A percentile compares a stretch with the other conserved stretches of the same genome.
Conservation (phyloP, 64 coral and sea anemone genomes). For the Pocillopora damicornis region DNA sequence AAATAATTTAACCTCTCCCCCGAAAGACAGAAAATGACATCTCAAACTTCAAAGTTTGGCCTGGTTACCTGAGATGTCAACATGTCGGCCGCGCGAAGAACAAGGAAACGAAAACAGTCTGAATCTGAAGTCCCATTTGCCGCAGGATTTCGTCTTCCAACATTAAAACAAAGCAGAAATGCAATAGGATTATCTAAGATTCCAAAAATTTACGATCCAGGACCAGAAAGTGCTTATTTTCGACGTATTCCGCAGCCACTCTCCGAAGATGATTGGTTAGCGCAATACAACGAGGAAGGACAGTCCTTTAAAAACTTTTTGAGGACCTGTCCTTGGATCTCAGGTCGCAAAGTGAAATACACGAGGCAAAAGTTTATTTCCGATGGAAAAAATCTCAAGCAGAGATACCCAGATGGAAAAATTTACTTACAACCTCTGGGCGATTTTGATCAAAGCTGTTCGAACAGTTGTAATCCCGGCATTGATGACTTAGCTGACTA, state of each 20-base stretch:
- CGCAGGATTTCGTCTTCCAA: constrained; percentile 60
- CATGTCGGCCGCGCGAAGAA: constrained; percentile 55
- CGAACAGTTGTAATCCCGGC: constrained; percentile 25
- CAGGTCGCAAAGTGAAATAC: constrained; percentile 40
- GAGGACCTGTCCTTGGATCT: constrained; percentile 72
- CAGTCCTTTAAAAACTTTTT: constrained; percentile 69
- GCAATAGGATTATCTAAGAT: constrained; percentile 37
- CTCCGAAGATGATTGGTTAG: constrained; percentile 71
- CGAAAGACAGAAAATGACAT: background rate
- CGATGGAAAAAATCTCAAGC: constrained; percentile 43
- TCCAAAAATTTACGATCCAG: constrained; percentile 33
- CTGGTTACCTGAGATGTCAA: constrained; percentile 34
- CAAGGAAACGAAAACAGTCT: constrained; percentile 32
- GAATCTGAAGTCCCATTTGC: constrained; percentile 45
- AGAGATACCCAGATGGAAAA: constrained; percentile 79
- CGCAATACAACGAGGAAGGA: constrained; percentile 67
- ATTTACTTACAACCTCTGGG: constrained; percentile 71
- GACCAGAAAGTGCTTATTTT: constrained; percentile 44
- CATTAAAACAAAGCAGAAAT: constrained; percentile 45
- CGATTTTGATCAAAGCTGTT: constrained; percentile 43
- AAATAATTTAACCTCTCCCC: background rate
- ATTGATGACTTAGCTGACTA: constrained; percentile 56
- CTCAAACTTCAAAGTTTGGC: background rate
- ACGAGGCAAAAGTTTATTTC: constrained; percentile 55
- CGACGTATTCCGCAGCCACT: constrained; percentile 33